Evolutionary conservation across 2,797 vertebrate species (phyloP).

Genomic region (Myotis daubentonii): DNA sequence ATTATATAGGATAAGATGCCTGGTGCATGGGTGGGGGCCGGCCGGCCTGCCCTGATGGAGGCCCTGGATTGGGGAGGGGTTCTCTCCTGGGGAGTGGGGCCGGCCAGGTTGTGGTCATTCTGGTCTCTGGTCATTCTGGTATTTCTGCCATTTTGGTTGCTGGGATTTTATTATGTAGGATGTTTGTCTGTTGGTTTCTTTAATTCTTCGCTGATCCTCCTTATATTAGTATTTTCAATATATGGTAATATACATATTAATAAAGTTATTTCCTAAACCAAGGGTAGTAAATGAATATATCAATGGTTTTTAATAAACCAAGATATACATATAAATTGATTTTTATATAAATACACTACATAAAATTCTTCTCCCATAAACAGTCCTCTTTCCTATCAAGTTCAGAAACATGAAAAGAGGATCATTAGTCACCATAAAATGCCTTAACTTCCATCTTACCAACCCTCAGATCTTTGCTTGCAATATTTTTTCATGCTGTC

Average conservation of each 20-base stretch:
- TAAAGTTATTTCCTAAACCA: neutral
- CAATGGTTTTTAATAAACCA: neutral
- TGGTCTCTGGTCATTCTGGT: too few relatives aligned
- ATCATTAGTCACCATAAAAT: neutral
- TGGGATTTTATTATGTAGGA: too few relatives aligned
- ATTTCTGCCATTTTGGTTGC: too few relatives aligned
- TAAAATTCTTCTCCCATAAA: neutral
- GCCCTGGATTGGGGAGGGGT: too few relatives aligned
- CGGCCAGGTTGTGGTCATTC: too few relatives aligned
- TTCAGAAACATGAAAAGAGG: neutral
- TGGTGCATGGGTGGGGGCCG: too few relatives aligned
- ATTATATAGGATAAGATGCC: too few relatives aligned
- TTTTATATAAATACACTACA: neutral
- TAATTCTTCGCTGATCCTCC: neutral
- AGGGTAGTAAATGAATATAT: neutral
- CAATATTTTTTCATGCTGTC: neutral
- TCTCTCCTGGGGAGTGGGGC: rapidly evolving
- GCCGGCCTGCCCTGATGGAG: too few relatives aligned
- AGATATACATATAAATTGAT: neutral
- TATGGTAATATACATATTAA: neutral
- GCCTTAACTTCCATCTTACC: neutral
- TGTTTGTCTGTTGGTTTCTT: neutral
- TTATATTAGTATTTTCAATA: neutral
- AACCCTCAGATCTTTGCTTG: neutral
- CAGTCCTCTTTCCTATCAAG: neutral